These are phyloP conservation scores for Dimorphilus gyrociliatus DNA, from an alignment of 2,888 invertebrate genomes.

Conservation along the genomic window DNA sequence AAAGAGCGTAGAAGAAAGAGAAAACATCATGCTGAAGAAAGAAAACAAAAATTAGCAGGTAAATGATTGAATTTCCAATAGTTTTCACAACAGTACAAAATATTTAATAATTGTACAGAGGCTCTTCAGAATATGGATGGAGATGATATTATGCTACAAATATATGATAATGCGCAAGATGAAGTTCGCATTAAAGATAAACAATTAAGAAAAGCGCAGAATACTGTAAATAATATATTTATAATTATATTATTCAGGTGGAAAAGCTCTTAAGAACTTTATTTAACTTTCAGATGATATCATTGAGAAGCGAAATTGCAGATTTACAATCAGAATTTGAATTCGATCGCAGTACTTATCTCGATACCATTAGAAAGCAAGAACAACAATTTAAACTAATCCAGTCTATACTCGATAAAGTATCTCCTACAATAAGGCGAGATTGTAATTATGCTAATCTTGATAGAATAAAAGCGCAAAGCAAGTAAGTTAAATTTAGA, in stretches of 20 bases:
- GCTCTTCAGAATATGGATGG: constrained; percentile 47
- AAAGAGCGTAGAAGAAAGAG: constrained; percentile 52
- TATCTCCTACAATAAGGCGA: constrained; percentile 51
- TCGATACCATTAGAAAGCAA: constrained; percentile 60
- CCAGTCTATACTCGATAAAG: constrained; percentile 36
- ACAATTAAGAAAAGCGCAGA: constrained; percentile 48
- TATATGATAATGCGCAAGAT: constrained; percentile 56
- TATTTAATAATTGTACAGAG: constrained; percentile 18
- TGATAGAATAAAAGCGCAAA: constrained; percentile 48
- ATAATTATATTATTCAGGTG: background rate
- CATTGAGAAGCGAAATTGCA: constrained; percentile 53
- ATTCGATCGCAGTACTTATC: constrained; percentile 59
- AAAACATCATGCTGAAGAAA: constrained; percentile 52
- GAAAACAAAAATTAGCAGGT: constrained; percentile 30
- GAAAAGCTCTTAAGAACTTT: constrained; percentile 5
- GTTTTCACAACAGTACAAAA: background rate
- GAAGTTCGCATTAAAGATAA: constrained; percentile 57
- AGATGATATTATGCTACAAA: constrained; percentile 50
- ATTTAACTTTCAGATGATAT: constrained; percentile 41
- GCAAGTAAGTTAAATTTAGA: constrained; percentile 2
- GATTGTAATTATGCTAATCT: constrained; percentile 60
- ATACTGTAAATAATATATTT: constrained; percentile 43
- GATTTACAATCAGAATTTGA: constrained; percentile 68
- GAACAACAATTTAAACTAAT: constrained; percentile 52
- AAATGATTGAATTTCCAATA: background rate